Conservation (phyloP, 1,140 invertebrate species). For the Phenacoccus solenopsis region DNA sequence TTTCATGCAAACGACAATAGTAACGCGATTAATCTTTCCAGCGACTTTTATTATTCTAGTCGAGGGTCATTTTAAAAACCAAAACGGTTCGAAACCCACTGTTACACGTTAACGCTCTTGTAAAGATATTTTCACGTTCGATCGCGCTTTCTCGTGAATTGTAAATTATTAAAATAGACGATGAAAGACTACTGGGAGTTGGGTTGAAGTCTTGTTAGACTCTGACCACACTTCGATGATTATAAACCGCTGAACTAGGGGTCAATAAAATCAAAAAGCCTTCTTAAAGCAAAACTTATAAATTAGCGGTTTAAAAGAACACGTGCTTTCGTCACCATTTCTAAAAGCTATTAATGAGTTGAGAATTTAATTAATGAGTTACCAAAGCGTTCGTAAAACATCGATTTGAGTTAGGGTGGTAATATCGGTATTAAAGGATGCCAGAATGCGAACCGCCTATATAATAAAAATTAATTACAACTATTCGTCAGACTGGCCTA, state of each 20-base stretch:
- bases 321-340: too few relatives aligned
- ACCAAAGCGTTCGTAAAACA: not conserved
- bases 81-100: too few relatives aligned
- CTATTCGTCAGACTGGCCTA: not conserved
- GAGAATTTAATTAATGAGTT: not conserved
- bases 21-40: conserved; percentile 10
- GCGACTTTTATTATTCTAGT: conserved; percentile 13
- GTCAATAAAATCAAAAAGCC: too few relatives aligned
- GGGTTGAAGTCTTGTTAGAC: too few relatives aligned
- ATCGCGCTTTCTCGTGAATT: too few relatives aligned
- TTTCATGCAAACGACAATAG: conserved; percentile 10
- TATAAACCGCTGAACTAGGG: too few relatives aligned
- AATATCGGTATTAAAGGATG: not conserved
- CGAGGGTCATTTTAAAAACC: not conserved
- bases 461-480: not conserved
- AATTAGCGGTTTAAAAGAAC: too few relatives aligned
- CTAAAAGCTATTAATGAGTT: not conserved
- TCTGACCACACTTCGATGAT: too few relatives aligned
- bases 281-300: too few relatives aligned
- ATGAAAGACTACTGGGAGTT: not conserved
- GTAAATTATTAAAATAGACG: too few relatives aligned
- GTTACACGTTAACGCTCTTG: too few relatives aligned
- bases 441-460: not conserved
- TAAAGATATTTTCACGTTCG: too few relatives aligned
- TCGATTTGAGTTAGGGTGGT: not conserved